These are phyloP conservation scores for Eufriesea mexicana DNA, from an alignment of 1,140 invertebrate species.

Conservation along the genomic window DNA sequence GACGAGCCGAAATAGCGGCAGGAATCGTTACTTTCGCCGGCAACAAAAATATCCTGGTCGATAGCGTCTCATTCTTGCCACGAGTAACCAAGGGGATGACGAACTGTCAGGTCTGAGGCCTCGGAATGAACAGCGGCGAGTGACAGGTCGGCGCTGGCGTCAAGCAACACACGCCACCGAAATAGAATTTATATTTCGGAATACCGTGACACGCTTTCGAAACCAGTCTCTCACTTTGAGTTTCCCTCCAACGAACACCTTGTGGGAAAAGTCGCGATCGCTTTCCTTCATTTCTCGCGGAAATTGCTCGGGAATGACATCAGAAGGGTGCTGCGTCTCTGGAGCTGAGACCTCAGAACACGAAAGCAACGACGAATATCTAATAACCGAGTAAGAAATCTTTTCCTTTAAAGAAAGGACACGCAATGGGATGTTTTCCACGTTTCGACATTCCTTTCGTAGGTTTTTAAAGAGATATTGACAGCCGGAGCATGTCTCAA, in stretches of 20 bases:
- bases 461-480: too few species aligned
- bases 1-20: conserved; percentile 25
- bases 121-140: conserved; percentile 74
- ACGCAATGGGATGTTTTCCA: too few species aligned
- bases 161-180: conserved; percentile 75
- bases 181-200: conserved; percentile 72
- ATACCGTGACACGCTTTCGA: conserved; percentile 20
- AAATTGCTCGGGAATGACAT: background rate
- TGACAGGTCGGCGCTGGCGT: conserved; percentile 77
- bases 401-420: too few species aligned
- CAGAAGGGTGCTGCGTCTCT: too few species aligned
- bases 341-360: too few species aligned
- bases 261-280: background rate
- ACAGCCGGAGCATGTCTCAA: too few species aligned
- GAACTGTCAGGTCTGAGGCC: conserved; percentile 75
- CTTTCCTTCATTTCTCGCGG: background rate
- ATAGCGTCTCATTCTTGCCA: conserved; percentile 70
- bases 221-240: background rate
- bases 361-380: too few species aligned
- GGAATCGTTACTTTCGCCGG: conserved; percentile 49
- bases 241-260: background rate
- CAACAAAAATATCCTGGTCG: conserved; percentile 67
- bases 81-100: conserved; percentile 76
- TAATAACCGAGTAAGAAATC: too few species aligned
- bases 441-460: too few species aligned